phyloP scores from a whole-genome alignment of 2,797 vertebrate genomes.

The Denticeps clupeoides region DNA sequence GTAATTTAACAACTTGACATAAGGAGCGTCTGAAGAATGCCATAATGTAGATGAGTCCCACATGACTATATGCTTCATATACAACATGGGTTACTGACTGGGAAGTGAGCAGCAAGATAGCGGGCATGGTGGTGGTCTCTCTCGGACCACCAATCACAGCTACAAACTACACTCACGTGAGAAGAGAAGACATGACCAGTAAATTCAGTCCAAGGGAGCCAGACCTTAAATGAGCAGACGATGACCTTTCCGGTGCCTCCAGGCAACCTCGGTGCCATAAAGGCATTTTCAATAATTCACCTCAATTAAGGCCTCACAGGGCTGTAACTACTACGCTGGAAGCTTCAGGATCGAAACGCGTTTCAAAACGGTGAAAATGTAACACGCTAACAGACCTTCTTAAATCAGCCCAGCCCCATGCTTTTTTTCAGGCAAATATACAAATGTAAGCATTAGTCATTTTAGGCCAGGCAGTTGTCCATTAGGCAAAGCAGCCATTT shows the following conservation, averaged over 20 bases:
- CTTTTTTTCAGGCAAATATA: slow-evolving; percentile 34
- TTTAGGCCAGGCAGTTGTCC: slow-evolving; percentile 69
- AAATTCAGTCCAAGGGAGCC: slow-evolving; percentile 5
- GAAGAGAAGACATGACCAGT: neutral
- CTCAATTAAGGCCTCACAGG: slow-evolving; percentile 2
- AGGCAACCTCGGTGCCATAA: neutral
- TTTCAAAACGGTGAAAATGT: neutral
- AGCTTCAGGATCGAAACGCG: too few relatives aligned
- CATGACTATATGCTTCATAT: too few relatives aligned
- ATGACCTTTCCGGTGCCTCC: slow-evolving; percentile 10
- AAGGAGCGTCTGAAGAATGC: too few relatives aligned
- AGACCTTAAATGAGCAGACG: neutral
- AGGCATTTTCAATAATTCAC: slow-evolving; percentile 19
- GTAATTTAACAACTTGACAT: too few relatives aligned
- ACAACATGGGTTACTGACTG: too few relatives aligned
- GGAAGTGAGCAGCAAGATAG: neutral
- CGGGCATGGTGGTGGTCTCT: neutral
- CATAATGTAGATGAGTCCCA: too few relatives aligned
- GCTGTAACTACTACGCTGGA: neutral
- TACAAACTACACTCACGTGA: neutral
- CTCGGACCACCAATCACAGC: neutral
- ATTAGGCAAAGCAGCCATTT: slow-evolving; percentile 71
- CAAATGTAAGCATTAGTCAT: slow-evolving; percentile 47
- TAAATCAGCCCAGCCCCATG: neutral
- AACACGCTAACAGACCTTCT: neutral